A percentile compares a stretch with the other conserved stretches of the same genome.
Conservation (phyloP, 2,888 invertebrate species). For the Arge pagana region DNA sequence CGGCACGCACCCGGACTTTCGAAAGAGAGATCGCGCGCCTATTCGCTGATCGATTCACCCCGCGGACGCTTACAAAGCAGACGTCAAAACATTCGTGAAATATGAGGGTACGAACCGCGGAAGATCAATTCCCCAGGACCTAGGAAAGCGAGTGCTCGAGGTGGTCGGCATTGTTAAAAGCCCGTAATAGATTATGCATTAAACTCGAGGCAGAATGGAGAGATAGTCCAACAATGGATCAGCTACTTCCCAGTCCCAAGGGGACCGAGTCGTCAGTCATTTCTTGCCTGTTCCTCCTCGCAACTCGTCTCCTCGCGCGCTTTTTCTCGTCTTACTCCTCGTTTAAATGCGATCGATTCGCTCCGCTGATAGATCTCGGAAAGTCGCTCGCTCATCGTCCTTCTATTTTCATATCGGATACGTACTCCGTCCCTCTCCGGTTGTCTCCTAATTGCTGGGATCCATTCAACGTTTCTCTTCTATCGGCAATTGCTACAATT, state of each 20-base stretch:
- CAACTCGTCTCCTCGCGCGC: constrained; percentile 1
- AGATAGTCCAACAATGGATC: constrained; percentile 54
- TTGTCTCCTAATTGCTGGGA: background rate
- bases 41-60: constrained; percentile 33
- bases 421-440: background rate
- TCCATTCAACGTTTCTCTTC: constrained; percentile 9
- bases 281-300: constrained; percentile 26
- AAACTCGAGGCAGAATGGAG: constrained; percentile 47
- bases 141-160: constrained; percentile 37
- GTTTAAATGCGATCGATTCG: constrained; percentile 7
- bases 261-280: constrained; percentile 47
- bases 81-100: constrained; percentile 55
- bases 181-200: constrained; percentile 57
- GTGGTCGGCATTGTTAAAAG: constrained; percentile 52
- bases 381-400: too few relatives aligned
- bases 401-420: constrained; percentile 33
- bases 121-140: constrained; percentile 49
- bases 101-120: constrained; percentile 46
- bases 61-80: constrained; percentile 45
- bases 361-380: background rate
- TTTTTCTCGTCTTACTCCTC: constrained; percentile 20
- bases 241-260: constrained; percentile 41
- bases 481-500: too few relatives aligned
- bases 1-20: too few relatives aligned
- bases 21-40: too few relatives aligned